A percentile compares a stretch with the other conserved stretches of the same genome.
These are phyloP conservation scores for Euura saliciscinereae DNA, from an alignment of 1,140 invertebrate species.

Conservation along the genomic window DNA sequence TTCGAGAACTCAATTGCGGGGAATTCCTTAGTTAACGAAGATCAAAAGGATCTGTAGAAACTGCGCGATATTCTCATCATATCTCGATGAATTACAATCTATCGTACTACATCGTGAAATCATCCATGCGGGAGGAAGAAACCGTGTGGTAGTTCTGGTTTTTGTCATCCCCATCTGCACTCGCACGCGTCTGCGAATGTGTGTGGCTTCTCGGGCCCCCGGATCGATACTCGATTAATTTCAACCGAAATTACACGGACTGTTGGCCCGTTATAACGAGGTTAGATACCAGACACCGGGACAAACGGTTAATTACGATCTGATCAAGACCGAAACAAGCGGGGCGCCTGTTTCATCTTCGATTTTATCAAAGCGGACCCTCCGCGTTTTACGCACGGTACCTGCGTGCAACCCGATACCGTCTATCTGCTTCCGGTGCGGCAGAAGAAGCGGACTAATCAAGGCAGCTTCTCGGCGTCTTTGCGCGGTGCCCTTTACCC, in stretches of 20 bases:
- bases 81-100: no score
- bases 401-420: background rate
- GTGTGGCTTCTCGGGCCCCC: background rate
- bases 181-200: no score
- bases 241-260: conserved; percentile 29
- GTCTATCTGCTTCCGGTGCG: background rate
- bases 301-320: background rate
- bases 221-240: conserved; percentile 43
- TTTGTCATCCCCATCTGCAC: conserved; percentile 40
- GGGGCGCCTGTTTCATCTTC: background rate
- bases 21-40: background rate
- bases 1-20: background rate
- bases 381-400: background rate
- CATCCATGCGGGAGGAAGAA: background rate
- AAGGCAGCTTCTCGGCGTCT: no score
- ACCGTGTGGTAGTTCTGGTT: conserved; percentile 38
- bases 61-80: no score
- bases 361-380: background rate
- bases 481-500: no score
- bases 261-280: conserved; percentile 11
- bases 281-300: background rate
- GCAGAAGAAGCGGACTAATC: no score
- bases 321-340: no score
- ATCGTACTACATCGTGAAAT: no score
- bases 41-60: background rate